Evolutionary conservation across 2,888 invertebrate genomes (phyloP).

Genomic region (Odontocolon sp.): DNA sequence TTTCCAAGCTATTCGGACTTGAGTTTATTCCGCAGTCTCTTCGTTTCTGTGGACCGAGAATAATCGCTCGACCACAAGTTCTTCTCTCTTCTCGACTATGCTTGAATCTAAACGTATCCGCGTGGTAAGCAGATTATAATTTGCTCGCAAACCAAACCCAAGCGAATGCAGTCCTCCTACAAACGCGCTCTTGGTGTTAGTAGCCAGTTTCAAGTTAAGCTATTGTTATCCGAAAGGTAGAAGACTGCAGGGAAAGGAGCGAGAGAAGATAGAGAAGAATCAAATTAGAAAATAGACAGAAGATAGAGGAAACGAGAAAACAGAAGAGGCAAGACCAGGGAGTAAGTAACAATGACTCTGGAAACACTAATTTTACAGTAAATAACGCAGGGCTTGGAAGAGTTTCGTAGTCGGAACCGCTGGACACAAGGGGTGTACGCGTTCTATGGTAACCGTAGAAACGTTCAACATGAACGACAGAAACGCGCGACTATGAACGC

Average conservation of each 20-base stretch:
- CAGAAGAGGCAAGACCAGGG: neutral
- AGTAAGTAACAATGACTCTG: constrained; percentile 44
- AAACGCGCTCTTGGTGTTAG: constrained; percentile 36
- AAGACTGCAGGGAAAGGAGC: constrained; percentile 17
- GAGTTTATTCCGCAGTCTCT: constrained; percentile 26
- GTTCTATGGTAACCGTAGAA: neutral
- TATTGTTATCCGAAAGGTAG: constrained; percentile 60
- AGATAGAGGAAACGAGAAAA: constrained; percentile 10
- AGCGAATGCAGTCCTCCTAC: constrained; percentile 20
- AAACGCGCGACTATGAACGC: neutral
- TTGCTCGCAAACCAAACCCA: constrained; percentile 61
- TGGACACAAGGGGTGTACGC: neutral
- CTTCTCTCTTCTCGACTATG: constrained; percentile 13
- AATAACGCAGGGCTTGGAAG: constrained; percentile 35
- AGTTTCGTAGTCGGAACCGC: neutral
- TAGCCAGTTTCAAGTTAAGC: constrained; percentile 59
- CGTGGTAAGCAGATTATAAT: constrained; percentile 68
- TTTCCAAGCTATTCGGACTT: neutral
- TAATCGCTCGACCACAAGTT: constrained; percentile 46
- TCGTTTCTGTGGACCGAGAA: constrained; percentile 16
- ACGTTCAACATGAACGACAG: neutral
- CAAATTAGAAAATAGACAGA: neutral
- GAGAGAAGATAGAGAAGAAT: neutral
- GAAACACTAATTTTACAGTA: constrained; percentile 59
- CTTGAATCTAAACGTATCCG: constrained; percentile 54